Conservation (phyloP, 1,140 invertebrate species). For the Heterodera schachtii region DNA sequence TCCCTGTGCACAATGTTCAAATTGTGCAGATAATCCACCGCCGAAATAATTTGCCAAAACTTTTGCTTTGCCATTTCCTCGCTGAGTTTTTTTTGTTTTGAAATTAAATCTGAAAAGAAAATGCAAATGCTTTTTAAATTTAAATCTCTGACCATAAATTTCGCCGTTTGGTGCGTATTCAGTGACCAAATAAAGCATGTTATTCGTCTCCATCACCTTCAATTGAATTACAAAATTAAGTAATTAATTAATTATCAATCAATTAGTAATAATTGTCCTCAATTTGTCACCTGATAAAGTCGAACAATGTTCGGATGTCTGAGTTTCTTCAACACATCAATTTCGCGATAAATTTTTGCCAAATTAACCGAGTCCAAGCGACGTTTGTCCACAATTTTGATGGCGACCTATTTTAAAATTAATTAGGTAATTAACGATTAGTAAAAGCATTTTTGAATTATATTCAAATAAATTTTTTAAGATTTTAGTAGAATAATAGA, state of each 20-base stretch:
- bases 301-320: constrained; percentile 89
- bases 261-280: neutral
- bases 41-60: constrained; percentile 93
- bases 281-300: constrained; percentile 67
- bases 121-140: neutral
- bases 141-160: constrained; percentile 78
- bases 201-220: constrained; percentile 90
- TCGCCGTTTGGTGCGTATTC: constrained; percentile 92
- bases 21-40: constrained; percentile 91
- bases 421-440: no score
- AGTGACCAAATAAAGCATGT: constrained; percentile 91
- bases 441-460: no score
- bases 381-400: constrained; percentile 91
- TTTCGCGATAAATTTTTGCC: constrained; percentile 56
- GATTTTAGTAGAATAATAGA: no score
- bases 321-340: constrained; percentile 84
- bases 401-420: no score
- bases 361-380: constrained; percentile 78
- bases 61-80: constrained; percentile 87
- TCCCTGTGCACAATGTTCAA: constrained; percentile 91
- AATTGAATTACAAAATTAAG: constrained; percentile 35
- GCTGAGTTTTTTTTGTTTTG: constrained; percentile 81
- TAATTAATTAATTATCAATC: constrained; percentile 18
- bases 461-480: no score
- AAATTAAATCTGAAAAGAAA: constrained; percentile 42